Evolutionary conservation across 2,797 vertebrate genomes (phyloP).

Genomic region (Halcyon leucocephala): DNA sequence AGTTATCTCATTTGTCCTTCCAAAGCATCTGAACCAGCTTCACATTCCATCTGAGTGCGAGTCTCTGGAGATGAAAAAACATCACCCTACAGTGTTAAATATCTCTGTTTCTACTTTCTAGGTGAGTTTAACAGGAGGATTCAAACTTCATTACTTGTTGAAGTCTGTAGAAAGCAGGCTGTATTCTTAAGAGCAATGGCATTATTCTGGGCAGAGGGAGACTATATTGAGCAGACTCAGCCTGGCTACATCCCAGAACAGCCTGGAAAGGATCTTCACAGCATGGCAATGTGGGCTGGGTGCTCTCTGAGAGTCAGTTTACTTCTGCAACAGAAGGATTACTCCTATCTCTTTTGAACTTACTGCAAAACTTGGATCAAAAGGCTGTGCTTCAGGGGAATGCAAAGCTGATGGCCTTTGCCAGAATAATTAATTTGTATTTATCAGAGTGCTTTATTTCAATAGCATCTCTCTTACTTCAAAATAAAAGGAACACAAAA

Average conservation of each 20-base stretch:
- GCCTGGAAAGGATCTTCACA: background rate
- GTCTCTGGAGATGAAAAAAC: constrained; percentile 5
- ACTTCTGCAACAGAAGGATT: background rate
- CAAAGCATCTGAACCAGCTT: background rate
- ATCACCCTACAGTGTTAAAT: background rate
- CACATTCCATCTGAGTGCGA: background rate
- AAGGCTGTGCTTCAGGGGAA: constrained; percentile 76
- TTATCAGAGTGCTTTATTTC: background rate
- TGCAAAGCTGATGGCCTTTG: constrained; percentile 75
- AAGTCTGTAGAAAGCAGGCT: background rate
- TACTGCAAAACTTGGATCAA: constrained; percentile 68
- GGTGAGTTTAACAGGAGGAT: background rate
- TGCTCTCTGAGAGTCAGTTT: background rate
- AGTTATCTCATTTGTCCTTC: constrained; percentile 23
- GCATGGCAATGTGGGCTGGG: background rate
- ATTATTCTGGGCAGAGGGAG: background rate
- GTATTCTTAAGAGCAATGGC: constrained; percentile 19
- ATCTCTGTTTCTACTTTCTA: background rate
- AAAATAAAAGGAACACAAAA: background rate
- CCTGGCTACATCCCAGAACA: background rate
- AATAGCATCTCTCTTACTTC: background rate
- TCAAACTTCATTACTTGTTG: background rate
- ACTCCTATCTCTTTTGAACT: constrained; percentile 49
- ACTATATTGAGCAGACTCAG: background rate
- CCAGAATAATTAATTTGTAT: constrained; percentile 74